Percentiles rank a stretch among this genome's conserved stretches.
These are phyloP conservation scores for Melanostigma gelatinosum DNA, from an alignment of 2,113 vertebrate genomes.

Conservation along the genomic window DNA sequence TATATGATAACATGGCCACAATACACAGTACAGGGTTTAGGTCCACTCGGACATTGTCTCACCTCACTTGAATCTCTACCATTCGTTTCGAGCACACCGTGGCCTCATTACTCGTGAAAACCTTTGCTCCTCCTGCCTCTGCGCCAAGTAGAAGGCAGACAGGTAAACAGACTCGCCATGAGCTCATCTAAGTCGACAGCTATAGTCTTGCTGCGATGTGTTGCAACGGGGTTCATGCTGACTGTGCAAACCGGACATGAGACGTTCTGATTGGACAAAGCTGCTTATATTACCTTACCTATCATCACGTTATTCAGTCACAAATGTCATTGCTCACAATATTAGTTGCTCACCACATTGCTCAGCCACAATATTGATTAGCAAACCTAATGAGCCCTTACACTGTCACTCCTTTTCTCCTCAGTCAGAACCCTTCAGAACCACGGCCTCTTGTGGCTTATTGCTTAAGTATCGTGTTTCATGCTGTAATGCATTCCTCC, in stretches of 20 bases:
- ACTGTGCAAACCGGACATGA: neutral
- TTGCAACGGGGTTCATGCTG: constrained; percentile 1
- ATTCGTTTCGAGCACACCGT: neutral
- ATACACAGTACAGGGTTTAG: neutral
- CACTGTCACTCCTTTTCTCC: constrained; percentile 3
- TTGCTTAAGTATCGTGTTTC: constrained; percentile 52
- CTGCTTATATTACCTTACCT: neutral
- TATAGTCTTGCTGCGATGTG: neutral
- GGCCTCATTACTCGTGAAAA: neutral
- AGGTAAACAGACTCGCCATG: constrained; percentile 23
- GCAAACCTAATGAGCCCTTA: constrained; percentile 12
- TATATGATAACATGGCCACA: neutral
- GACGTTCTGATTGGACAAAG: constrained; percentile 7
- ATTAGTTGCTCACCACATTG: neutral
- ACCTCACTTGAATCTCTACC: neutral
- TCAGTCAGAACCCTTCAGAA: constrained; percentile 26
- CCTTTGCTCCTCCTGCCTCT: constrained; percentile 9
- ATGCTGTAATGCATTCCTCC: constrained; percentile 62
- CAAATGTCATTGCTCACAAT: neutral
- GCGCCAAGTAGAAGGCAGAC: constrained; percentile 8
- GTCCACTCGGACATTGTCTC: neutral
- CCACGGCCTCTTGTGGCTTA: constrained; percentile 45
- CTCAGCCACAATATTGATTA: constrained; percentile 21
- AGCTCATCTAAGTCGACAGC: constrained; percentile 17
- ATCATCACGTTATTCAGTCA: neutral